Conservation (phyloP, 1,140 invertebrate genomes). For the Cecropterus lyciades region DNA sequence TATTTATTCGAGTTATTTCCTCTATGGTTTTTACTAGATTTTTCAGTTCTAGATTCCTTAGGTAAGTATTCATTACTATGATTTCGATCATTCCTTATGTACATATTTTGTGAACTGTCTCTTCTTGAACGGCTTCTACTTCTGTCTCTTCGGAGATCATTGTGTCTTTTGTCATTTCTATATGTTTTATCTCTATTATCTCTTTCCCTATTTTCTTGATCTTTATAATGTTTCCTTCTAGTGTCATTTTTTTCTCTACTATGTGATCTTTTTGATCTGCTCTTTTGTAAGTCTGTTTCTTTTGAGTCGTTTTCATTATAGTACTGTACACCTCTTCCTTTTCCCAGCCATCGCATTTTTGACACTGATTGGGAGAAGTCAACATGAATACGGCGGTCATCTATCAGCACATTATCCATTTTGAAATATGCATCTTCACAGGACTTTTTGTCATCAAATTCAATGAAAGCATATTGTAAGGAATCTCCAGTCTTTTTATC, state of each 20-base stretch:
- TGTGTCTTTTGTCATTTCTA: slow-evolving; percentile 36
- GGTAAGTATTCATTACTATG: slow-evolving; percentile 24
- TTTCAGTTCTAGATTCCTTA: slow-evolving; percentile 34
- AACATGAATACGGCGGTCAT: slow-evolving; percentile 99
- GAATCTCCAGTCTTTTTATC: slow-evolving; percentile 97
- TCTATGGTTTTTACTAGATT: slow-evolving; percentile 39
- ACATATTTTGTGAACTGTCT: slow-evolving; percentile 16
- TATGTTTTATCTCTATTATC: slow-evolving; percentile 28
- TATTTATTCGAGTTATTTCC: slow-evolving; percentile 35
- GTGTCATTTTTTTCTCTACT: slow-evolving; percentile 44
- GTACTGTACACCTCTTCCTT: slow-evolving; percentile 89
- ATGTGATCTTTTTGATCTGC: slow-evolving; percentile 35
- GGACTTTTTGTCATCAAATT: slow-evolving; percentile 97
- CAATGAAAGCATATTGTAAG: slow-evolving; percentile 99
- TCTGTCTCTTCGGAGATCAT: slow-evolving; percentile 36
- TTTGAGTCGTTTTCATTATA: slow-evolving; percentile 62
- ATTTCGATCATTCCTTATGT: slow-evolving; percentile 21
- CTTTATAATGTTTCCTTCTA: slow-evolving; percentile 35
- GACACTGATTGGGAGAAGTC: slow-evolving; percentile 99
- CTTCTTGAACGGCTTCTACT: slow-evolving; percentile 37
- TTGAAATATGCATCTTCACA: slow-evolving; percentile 99
- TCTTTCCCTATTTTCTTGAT: slow-evolving; percentile 41
- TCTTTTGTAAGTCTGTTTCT: slow-evolving; percentile 33
- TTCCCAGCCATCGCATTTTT: slow-evolving; percentile 95
- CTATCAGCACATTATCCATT: slow-evolving; percentile 99